phyloP scores from a whole-genome alignment of 2,888 invertebrate genomes.

The Strigamia crassipes region DNA sequence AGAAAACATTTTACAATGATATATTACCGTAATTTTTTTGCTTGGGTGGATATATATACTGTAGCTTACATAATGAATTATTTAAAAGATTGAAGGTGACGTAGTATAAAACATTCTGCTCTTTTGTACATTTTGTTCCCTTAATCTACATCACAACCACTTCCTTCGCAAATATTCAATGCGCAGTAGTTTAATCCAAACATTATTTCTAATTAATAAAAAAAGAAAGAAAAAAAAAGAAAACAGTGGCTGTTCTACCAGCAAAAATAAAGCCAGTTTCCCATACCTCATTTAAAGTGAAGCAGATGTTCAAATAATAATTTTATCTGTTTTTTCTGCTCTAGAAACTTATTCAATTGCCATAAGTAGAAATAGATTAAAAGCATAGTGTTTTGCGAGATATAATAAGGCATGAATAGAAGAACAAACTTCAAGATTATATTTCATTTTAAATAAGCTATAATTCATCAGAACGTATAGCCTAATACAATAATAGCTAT shows the following conservation, averaged over 20 bases:
- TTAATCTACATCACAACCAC: no score
- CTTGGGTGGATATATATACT: no score
- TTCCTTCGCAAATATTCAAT: no score
- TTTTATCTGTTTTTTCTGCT: neutral
- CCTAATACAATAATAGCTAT: no score
- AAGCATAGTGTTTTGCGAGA: neutral
- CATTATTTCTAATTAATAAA: no score
- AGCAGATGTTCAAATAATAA: conserved; percentile 8
- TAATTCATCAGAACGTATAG: no score
- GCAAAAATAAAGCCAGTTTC: neutral
- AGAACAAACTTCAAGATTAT: neutral
- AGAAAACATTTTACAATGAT: neutral
- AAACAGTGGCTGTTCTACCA: neutral
- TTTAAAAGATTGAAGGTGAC: no score
- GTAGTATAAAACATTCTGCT: no score
- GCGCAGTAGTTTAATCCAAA: no score
- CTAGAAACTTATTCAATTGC: neutral
- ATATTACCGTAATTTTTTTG: neutral
- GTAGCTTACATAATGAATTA: no score
- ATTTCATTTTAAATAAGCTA: neutral
- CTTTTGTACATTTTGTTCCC: no score
- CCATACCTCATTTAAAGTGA: neutral
- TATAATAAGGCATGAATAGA: no score
- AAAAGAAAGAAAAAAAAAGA: neutral
- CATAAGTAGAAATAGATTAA: neutral